phyloP scores from a whole-genome alignment of 2,113 vertebrate species.

The Ictalurus furcatus region DNA sequence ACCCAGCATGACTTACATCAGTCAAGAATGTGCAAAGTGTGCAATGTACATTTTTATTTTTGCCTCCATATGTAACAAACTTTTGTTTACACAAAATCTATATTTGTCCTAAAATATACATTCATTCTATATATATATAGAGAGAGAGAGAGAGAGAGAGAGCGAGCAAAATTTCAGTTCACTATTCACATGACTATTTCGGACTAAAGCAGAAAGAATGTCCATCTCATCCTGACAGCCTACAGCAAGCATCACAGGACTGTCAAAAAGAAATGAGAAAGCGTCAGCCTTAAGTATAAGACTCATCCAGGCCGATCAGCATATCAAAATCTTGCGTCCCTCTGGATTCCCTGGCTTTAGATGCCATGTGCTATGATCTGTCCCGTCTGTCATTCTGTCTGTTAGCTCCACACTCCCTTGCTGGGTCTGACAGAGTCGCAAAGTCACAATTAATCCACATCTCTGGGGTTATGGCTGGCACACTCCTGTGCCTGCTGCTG shows the following conservation, averaged over 20 bases:
- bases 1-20: conserved; percentile 31
- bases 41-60: neutral
- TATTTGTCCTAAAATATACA: neutral
- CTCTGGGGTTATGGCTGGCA: conserved; percentile 57
- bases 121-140: too few relatives aligned
- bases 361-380: conserved; percentile 78
- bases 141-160: too few relatives aligned
- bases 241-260: neutral
- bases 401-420: conserved; percentile 37
- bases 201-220: neutral
- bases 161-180: neutral
- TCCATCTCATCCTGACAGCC: neutral
- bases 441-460: conserved; percentile 73
- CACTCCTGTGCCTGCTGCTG: conserved; percentile 47
- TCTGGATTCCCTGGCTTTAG: conserved; percentile 74
- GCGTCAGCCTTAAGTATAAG: conserved; percentile 25
- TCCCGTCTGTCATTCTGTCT: conserved; percentile 77
- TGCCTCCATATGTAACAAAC: neutral
- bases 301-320: conserved; percentile 68
- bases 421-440: conserved; percentile 61
- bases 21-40: neutral
- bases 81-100: neutral
- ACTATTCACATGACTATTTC: neutral
- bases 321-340: conserved; percentile 70
- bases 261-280: conserved; percentile 25